Evolutionary conservation across 1,140 invertebrate genomes (phyloP).

Genomic region (Drosophila tropicalis): DNA sequence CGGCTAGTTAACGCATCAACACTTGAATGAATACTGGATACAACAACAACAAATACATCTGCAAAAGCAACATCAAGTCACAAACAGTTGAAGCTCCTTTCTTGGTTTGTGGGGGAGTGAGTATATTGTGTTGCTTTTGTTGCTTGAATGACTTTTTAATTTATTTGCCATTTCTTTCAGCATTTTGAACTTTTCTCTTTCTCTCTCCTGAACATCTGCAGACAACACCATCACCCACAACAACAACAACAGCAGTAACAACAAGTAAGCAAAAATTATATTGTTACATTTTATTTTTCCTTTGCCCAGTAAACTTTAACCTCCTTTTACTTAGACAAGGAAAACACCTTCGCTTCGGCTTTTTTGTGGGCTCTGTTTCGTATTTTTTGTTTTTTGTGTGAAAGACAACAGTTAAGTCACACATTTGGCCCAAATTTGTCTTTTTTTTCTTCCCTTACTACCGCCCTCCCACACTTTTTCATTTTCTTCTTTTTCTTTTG

Average conservation of each 20-base stretch:
- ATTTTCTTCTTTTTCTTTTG: slow-evolving; percentile 77
- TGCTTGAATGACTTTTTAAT: slow-evolving; percentile 81
- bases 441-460: slow-evolving; percentile 53
- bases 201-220: slow-evolving; percentile 62
- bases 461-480: slow-evolving; percentile 52
- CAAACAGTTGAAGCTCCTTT: slow-evolving; percentile 38
- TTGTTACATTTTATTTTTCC: slow-evolving; percentile 72
- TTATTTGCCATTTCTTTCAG: slow-evolving; percentile 80
- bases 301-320: slow-evolving; percentile 73
- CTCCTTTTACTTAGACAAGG: slow-evolving; percentile 72
- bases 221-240: slow-evolving; percentile 45
- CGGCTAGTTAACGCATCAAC: slow-evolving; percentile 77
- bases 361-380: slow-evolving; percentile 39
- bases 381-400: slow-evolving; percentile 26
- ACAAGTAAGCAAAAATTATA: slow-evolving; percentile 61
- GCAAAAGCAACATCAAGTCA: slow-evolving; percentile 14
- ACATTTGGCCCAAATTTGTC: slow-evolving; percentile 80
- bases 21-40: slow-evolving; percentile 61
- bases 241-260: slow-evolving; percentile 25
- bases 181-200: slow-evolving; percentile 77
- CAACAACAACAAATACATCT: slow-evolving; percentile 26
- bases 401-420: slow-evolving; percentile 78
- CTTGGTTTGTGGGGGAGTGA: slow-evolving; percentile 15
- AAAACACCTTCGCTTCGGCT: slow-evolving; percentile 52
- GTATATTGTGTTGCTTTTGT: slow-evolving; percentile 47